Base-by-base conservation (phyloP, 2,113 vertebrate species). In the Gadus macrocephalus region DNA sequence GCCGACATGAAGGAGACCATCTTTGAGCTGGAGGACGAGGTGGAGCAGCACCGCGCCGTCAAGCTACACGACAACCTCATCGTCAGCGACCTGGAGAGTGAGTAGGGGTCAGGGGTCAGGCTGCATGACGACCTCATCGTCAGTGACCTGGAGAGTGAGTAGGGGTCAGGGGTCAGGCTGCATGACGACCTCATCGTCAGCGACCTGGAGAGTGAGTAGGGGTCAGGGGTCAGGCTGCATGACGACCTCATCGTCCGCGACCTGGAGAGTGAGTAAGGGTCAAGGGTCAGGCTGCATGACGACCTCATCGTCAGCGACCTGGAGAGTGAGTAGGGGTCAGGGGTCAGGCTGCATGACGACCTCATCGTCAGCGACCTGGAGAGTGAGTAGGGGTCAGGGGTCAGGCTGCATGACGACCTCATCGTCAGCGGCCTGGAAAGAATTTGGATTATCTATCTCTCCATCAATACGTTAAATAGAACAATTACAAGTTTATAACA, bases 11-110 rank as follows among this genome's bases (percentile, higher is more conserved):
- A 98, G 79, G 96, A 98, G 82, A 97, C 94, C 3, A 97, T 98
- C 84, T 98, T 97, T 74, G 96, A 98, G 82, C 78, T 98, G 83
- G 96, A 98, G 83, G 96, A 98, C 25, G 96, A 98, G 86, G 96
- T 98, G 17, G 96, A 98, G 61, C 96, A 98, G 81, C 96, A 98
- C 66, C 91, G 96, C 62, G 96, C 96, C 9, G 93, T 98, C 25
- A 98, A 98, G 64, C 95, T 98, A 31, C 96, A 98, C 0, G 96
- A 98, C 89, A 97, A 98, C 85, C 95, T 98, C 79, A 94, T 98
- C 66, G 95, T 98, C 80, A 95, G 95, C 0, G 96, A 98, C 78
- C 79, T 98, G 1, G 95, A 97, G 86, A 98, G 96, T 98, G 81
- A 95, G 96, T 90, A 3, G 42, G 42, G 42, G 9, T 49, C 42